These are phyloP conservation scores for Aphaenogaster ashmeadi DNA, from an alignment of 1,140 invertebrate species.

Conservation along the genomic window DNA sequence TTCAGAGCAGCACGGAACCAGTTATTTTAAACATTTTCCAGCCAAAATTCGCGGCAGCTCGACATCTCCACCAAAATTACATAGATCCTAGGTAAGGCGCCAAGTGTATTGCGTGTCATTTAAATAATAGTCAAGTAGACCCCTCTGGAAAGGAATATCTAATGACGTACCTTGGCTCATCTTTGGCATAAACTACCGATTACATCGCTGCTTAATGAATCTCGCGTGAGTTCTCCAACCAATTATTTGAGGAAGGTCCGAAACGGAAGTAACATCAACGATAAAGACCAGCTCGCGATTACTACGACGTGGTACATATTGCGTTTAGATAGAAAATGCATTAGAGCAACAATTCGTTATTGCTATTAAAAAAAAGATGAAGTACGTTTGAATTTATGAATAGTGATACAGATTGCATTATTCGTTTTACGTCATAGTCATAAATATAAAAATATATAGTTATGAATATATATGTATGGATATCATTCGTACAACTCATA, in stretches of 20 bases:
- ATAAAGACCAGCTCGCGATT: constrained; percentile 39
- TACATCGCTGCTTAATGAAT: constrained; percentile 62
- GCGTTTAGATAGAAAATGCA: constrained; percentile 9
- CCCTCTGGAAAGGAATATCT: neutral
- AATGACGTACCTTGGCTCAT: constrained; percentile 26
- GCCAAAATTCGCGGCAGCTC: neutral
- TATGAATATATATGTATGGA: neutral
- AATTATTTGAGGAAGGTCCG: constrained; percentile 64
- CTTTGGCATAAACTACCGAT: constrained; percentile 32
- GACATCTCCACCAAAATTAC: neutral
- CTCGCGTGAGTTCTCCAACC: constrained; percentile 65
- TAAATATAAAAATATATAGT: constrained; percentile 34
- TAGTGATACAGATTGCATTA: neutral
- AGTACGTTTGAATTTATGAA: neutral
- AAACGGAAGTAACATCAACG: constrained; percentile 59
- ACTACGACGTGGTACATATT: neutral
- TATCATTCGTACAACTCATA: neutral
- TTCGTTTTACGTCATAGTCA: neutral
- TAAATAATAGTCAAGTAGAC: neutral
- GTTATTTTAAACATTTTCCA: neutral
- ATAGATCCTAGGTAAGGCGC: constrained; percentile 35
- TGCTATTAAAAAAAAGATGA: constrained; percentile 7
- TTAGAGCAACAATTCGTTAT: constrained; percentile 17
- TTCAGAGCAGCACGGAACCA: neutral
- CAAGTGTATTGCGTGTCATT: constrained; percentile 1